These are phyloP conservation scores for Xanthia togata DNA, from an alignment of 2,888 invertebrate genomes.

Conservation along the genomic window DNA sequence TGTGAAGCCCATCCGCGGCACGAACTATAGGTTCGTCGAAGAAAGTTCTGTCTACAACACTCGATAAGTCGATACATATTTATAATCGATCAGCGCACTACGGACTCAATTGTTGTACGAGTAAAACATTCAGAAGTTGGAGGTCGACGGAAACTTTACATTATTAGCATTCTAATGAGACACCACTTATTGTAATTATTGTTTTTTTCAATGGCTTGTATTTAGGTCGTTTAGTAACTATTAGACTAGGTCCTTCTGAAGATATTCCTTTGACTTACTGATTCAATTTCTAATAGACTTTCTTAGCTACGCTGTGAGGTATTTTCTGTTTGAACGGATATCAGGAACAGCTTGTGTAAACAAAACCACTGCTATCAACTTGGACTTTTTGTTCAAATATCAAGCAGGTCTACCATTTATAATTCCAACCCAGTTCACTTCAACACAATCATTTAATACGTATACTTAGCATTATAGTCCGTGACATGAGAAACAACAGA, in stretches of 20 bases:
- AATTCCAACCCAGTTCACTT: conserved; percentile 8
- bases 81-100: conserved; percentile 24
- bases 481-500: conserved; percentile 62
- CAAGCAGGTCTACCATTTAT: conserved; percentile 10
- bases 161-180: conserved; percentile 23
- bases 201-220: conserved; percentile 8
- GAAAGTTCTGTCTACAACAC: conserved; percentile 3
- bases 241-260: not conserved
- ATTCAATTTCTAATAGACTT: not conserved
- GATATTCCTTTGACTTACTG: not conserved
- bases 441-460: conserved; percentile 18
- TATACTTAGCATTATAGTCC: conserved; percentile 37
- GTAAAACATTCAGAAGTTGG: not conserved
- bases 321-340: not conserved
- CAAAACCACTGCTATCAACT: not conserved
- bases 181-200: not conserved
- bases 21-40: conserved; percentile 1
- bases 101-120: conserved; percentile 19
- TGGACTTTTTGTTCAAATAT: not conserved
- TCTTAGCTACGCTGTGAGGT: not conserved
- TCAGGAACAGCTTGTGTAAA: not conserved
- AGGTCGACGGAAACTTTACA: conserved; percentile 8
- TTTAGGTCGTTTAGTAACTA: not conserved
- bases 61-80: conserved; percentile 1
- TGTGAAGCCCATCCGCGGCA: not conserved